These are phyloP conservation scores for Caerostris darwini DNA, from an alignment of 1,140 invertebrate genomes.

Conservation along the genomic window DNA sequence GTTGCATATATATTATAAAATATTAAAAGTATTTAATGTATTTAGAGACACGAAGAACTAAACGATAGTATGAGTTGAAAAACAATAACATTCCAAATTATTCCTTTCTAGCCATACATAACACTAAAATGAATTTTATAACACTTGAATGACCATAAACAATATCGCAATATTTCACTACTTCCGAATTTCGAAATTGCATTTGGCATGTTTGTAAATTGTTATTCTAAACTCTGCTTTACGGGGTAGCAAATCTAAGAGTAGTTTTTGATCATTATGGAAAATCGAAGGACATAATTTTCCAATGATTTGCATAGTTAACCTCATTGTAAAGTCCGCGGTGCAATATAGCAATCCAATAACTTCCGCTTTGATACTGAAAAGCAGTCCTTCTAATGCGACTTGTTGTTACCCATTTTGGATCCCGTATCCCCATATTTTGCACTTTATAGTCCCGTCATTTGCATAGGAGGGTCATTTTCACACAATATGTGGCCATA, in stretches of 20 bases:
- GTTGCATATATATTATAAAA: too few species aligned
- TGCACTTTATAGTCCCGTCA: neutral
- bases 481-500: slow-evolving; percentile 28
- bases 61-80: too few species aligned
- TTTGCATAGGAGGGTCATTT: slow-evolving; percentile 35
- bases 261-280: neutral
- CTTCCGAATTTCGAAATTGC: neutral
- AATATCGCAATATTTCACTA: neutral
- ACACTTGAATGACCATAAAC: neutral
- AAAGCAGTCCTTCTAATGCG: neutral
- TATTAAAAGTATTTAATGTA: too few species aligned
- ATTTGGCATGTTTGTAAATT: neutral
- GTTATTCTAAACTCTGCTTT: neutral
- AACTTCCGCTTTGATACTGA: neutral
- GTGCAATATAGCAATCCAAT: neutral
- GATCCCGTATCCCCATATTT: neutral
- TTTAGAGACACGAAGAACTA: too few species aligned
- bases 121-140: neutral
- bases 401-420: slow-evolving; percentile 24
- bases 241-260: neutral
- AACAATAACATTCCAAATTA: neutral
- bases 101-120: neutral
- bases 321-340: neutral
- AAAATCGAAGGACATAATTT: slow-evolving; percentile 1
- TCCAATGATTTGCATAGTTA: neutral